A percentile compares a stretch with the other conserved stretches of the same genome.
phyloP scores from a whole-genome alignment of 2,113 vertebrate genomes.

The Bettongia penicillata region DNA sequence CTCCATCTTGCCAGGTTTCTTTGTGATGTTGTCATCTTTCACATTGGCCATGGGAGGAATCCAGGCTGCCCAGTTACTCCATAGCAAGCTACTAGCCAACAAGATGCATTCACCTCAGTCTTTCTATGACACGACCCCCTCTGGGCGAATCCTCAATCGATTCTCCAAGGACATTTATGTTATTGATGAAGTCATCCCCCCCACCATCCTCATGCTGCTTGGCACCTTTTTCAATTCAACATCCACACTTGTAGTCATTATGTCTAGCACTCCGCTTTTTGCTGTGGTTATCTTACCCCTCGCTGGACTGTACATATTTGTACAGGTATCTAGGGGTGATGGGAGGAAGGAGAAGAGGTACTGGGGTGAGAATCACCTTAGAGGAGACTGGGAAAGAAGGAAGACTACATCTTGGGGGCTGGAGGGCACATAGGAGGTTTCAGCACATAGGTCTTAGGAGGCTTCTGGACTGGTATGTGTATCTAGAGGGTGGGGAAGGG shows the following conservation, averaged over 20 bases:
- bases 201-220: conserved; percentile 92
- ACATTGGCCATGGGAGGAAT: conserved; percentile 91
- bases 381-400: neutral
- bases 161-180: conserved; percentile 97
- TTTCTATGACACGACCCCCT: conserved; percentile 97
- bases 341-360: neutral
- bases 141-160: conserved; percentile 95
- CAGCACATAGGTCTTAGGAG: neutral
- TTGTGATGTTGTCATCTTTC: conserved; percentile 91
- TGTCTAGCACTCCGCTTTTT: conserved; percentile 92
- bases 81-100: conserved; percentile 90
- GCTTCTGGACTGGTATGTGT: neutral
- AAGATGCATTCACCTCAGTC: conserved; percentile 94
- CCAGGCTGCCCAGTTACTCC: conserved; percentile 88
- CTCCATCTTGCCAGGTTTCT: conserved; percentile 84
- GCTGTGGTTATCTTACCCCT: conserved; percentile 89
- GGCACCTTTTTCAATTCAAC: conserved; percentile 88
- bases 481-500: neutral
- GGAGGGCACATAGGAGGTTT: neutral
- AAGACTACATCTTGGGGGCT: neutral
- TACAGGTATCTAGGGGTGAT: conserved; percentile 88
- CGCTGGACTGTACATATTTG: conserved; percentile 89
- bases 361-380: neutral
- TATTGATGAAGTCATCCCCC: conserved; percentile 92
- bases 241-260: conserved; percentile 92